Percentiles rank a stretch among this genome's conserved stretches.
These are phyloP conservation scores for Lapara coniferarum DNA, from an alignment of 2,888 invertebrate genomes.

Conservation along the genomic window DNA sequence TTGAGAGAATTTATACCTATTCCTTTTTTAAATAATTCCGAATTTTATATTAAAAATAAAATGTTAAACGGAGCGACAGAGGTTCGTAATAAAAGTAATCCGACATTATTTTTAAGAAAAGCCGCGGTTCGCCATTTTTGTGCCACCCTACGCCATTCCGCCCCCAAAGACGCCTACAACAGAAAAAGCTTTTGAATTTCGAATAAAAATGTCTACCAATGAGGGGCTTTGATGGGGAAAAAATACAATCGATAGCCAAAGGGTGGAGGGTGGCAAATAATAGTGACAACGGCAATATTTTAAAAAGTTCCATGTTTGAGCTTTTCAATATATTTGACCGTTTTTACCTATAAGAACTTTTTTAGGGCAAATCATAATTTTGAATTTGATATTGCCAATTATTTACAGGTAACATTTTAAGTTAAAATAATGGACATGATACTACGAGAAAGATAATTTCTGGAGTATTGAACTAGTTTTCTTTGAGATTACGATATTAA, in stretches of 20 bases:
- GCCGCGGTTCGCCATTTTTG: conserved; percentile 56
- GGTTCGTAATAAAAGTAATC: conserved; percentile 39
- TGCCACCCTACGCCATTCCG: conserved; percentile 50
- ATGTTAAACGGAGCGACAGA: conserved; percentile 10
- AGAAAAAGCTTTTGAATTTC: conserved; percentile 78
- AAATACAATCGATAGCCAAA: conserved; percentile 67
- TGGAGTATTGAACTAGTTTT: no score
- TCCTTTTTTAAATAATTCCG: no score
- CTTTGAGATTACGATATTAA: no score
- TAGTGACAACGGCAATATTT: conserved; percentile 32
- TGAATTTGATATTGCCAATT: no score
- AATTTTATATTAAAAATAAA: neutral
- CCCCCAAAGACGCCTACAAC: conserved; percentile 68
- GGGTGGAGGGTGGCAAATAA: conserved; percentile 50
- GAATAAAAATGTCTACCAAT: conserved; percentile 79
- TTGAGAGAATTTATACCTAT: no score
- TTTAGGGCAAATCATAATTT: no score
- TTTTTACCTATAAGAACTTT: no score
- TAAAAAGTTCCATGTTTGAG: no score
- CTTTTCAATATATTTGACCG: no score
- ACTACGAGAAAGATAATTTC: no score
- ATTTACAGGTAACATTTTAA: no score
- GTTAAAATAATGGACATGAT: no score
- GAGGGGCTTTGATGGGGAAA: conserved; percentile 57
- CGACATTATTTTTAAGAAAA: conserved; percentile 60